Percentiles rank a stretch among this genome's conserved stretches.
These are phyloP conservation scores for Chaunax sp. DNA, from an alignment of 2,797 vertebrate genomes.

Conservation along the genomic window DNA sequence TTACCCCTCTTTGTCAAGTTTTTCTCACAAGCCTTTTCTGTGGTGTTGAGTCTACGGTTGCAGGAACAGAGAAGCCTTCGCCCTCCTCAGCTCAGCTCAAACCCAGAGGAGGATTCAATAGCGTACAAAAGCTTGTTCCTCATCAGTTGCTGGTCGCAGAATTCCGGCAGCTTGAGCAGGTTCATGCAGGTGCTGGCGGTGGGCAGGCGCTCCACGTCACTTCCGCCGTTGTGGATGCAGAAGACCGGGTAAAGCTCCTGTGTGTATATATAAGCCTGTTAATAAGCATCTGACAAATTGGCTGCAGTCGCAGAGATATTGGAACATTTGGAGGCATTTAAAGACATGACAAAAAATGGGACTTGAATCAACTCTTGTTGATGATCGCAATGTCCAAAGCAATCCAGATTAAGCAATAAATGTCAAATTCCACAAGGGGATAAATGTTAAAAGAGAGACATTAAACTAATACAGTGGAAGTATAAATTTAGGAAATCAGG, in stretches of 20 bases:
- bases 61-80: constrained; percentile 37
- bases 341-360: constrained; percentile 36
- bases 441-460: constrained; percentile 75
- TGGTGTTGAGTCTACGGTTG: constrained; percentile 33
- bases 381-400: constrained; percentile 61
- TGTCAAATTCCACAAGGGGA: constrained; percentile 63
- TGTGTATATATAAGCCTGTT: constrained; percentile 39
- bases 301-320: neutral
- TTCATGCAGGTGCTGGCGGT: constrained; percentile 99
- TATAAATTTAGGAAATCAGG: constrained; percentile 72
- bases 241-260: constrained; percentile 98
- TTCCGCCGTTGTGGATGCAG: constrained; percentile 98
- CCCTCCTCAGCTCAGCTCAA: constrained; percentile 94
- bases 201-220: constrained; percentile 93
- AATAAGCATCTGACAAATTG: constrained; percentile 16
- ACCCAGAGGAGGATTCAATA: constrained; percentile 97
- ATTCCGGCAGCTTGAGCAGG: constrained; percentile 97
- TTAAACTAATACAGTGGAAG: constrained; percentile 66
- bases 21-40: constrained; percentile 37
- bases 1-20: constrained; percentile 8
- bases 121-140: constrained; percentile 97
- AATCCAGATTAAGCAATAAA: constrained; percentile 75
- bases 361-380: constrained; percentile 39
- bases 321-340: constrained; percentile 20
- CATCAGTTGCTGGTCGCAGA: constrained; percentile 93